phyloP scores from a whole-genome alignment of 2,113 vertebrate genomes.

The Phocoena sinus region DNA sequence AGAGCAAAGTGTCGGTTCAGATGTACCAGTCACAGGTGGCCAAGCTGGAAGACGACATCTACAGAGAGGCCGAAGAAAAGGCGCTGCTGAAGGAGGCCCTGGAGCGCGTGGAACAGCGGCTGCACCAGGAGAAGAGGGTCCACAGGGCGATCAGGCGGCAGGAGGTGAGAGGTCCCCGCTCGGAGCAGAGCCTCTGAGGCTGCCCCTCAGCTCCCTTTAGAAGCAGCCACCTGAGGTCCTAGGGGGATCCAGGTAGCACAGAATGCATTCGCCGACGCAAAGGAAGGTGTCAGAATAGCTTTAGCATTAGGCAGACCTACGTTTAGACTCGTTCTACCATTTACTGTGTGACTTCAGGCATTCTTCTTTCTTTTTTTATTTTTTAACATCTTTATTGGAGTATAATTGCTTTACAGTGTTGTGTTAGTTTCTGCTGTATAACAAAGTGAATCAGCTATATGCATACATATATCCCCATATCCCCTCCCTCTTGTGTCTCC shows the following conservation, averaged over 20 bases:
- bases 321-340: neutral
- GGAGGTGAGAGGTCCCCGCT: constrained; percentile 70
- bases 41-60: constrained; percentile 75
- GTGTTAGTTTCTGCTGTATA: too few relatives aligned
- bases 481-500: too few relatives aligned
- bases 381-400: too few relatives aligned
- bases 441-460: too few relatives aligned
- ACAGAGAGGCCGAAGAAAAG: constrained; percentile 79
- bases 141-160: constrained; percentile 42
- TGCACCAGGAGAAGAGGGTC: constrained; percentile 76
- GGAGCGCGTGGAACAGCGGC: constrained; percentile 73
- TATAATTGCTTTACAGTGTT: too few relatives aligned
- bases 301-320: neutral
- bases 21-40: constrained; percentile 75
- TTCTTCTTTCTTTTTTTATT: neutral
- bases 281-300: neutral
- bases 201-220: neutral
- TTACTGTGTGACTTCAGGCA: neutral
- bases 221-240: neutral
- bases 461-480: too few relatives aligned
- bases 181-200: accelerated
- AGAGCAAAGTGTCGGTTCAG: constrained; percentile 61
- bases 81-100: constrained; percentile 81
- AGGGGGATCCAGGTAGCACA: accelerated
- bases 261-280: neutral